These are phyloP conservation scores for Dastarcus helophoroides DNA, from an alignment of 2,888 invertebrate species.

Conservation along the genomic window DNA sequence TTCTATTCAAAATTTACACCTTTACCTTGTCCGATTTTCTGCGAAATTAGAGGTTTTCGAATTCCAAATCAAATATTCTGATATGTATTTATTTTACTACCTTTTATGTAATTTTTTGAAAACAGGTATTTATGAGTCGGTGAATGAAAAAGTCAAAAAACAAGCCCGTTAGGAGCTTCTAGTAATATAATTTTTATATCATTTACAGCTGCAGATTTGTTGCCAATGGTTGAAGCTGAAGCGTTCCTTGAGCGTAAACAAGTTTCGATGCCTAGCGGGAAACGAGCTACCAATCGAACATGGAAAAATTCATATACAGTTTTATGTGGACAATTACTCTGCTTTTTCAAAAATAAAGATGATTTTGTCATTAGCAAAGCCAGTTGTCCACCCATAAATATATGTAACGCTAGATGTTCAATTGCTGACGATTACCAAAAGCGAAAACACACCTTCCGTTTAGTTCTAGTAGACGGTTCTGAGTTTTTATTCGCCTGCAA, in stretches of 20 bases:
- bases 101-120: too few relatives aligned
- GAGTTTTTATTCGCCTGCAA: slow-evolving; percentile 83
- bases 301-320: slow-evolving; percentile 95
- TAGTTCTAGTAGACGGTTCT: slow-evolving; percentile 79
- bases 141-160: too few relatives aligned
- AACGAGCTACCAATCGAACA: slow-evolving; percentile 85
- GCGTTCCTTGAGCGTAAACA: slow-evolving; percentile 90
- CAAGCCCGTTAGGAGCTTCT: too few relatives aligned
- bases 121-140: too few relatives aligned
- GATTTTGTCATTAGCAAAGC: slow-evolving; percentile 85
- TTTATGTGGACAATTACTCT: slow-evolving; percentile 89
- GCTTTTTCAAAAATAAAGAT: slow-evolving; percentile 93
- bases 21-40: too few relatives aligned
- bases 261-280: slow-evolving; percentile 84
- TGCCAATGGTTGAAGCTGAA: slow-evolving; percentile 87
- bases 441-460: slow-evolving; percentile 84
- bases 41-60: too few relatives aligned
- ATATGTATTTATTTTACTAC: too few relatives aligned
- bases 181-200: too few relatives aligned
- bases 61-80: too few relatives aligned
- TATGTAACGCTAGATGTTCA: slow-evolving; percentile 67
- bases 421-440: slow-evolving; percentile 92
- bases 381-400: slow-evolving; percentile 74
- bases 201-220: slow-evolving; percentile 4
- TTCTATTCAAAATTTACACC: too few relatives aligned